phyloP scores from a whole-genome alignment of 2,797 vertebrate species.

The Chloroceryle inda region DNA sequence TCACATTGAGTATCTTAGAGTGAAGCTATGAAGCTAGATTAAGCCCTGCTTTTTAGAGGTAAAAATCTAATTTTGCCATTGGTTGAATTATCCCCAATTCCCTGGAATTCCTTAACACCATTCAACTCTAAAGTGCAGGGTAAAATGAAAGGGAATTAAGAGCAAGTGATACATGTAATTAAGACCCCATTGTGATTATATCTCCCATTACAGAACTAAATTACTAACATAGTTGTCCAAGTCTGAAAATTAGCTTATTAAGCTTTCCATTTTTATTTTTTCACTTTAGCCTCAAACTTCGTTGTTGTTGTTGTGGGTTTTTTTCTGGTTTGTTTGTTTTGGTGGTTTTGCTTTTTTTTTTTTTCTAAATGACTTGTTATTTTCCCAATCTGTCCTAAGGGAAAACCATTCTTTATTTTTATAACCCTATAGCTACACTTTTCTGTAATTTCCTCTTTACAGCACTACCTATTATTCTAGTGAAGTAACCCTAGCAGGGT shows the following conservation, averaged over 20 bases:
- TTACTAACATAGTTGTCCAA: background rate
- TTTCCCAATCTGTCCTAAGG: background rate
- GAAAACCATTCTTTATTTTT: background rate
- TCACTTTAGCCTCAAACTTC: background rate
- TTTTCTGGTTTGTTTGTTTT: background rate
- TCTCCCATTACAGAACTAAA: background rate
- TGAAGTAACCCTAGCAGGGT: fast-evolving
- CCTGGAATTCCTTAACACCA: background rate
- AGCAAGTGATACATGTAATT: slow-evolving; percentile 27
- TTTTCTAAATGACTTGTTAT: background rate
- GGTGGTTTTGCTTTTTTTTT: background rate
- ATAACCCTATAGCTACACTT: background rate
- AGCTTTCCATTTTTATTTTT: background rate
- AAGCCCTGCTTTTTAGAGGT: background rate
- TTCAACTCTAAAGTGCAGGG: background rate
- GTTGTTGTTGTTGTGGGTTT: too few relatives aligned
- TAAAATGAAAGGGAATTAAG: slow-evolving; percentile 37
- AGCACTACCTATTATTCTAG: background rate
- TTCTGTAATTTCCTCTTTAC: background rate
- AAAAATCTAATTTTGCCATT: background rate
- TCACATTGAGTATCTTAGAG: background rate
- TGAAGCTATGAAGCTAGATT: background rate
- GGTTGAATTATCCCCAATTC: background rate
- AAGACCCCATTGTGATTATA: background rate
- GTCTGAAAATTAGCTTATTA: slow-evolving; percentile 14